phyloP scores from a whole-genome alignment of 1,140 invertebrate genomes.

The Drosophila kurseongensis region DNA sequence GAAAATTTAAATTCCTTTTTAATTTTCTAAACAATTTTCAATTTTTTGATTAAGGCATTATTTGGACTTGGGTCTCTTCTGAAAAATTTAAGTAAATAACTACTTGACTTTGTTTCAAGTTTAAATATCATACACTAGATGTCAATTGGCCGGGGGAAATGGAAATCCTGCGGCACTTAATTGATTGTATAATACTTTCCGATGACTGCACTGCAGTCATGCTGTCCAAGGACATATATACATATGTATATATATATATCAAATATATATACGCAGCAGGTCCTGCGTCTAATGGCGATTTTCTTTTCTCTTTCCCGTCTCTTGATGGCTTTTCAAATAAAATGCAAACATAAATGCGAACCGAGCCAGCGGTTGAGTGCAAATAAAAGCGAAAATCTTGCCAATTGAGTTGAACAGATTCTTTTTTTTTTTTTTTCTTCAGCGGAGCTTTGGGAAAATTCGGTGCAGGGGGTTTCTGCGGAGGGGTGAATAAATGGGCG shows the following conservation, averaged over 20 bases:
- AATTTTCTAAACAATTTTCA: not conserved
- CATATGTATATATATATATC: constrained; percentile 1
- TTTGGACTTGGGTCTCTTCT: not conserved
- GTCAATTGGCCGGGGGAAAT: not conserved
- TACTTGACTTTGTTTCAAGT: constrained; percentile 1
- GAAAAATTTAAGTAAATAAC: not conserved
- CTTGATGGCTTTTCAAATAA: constrained; percentile 72
- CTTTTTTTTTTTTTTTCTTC: constrained; percentile 6
- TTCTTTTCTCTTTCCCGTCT: constrained; percentile 23
- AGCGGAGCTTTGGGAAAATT: not conserved
- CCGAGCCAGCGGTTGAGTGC: constrained; percentile 58
- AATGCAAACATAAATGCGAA: constrained; percentile 70
- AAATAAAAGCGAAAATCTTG: constrained; percentile 76
- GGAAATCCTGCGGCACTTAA: constrained; percentile 40
- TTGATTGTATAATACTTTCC: constrained; percentile 62
- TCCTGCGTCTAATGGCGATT: constrained; percentile 56
- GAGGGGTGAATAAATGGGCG: not conserved
- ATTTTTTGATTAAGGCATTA: not conserved
- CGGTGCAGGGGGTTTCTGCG: not conserved
- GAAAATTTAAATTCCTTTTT: too few relatives aligned
- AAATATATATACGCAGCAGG: constrained; percentile 18
- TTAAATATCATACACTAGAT: constrained; percentile 1
- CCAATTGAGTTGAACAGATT: constrained; percentile 66
- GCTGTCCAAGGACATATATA: constrained; percentile 24
- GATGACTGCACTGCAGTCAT: constrained; percentile 20